Percentiles rank a stretch among this genome's conserved stretches.
phyloP scores from a whole-genome alignment of 2,888 invertebrate genomes.

The Folsomia manolachei region DNA sequence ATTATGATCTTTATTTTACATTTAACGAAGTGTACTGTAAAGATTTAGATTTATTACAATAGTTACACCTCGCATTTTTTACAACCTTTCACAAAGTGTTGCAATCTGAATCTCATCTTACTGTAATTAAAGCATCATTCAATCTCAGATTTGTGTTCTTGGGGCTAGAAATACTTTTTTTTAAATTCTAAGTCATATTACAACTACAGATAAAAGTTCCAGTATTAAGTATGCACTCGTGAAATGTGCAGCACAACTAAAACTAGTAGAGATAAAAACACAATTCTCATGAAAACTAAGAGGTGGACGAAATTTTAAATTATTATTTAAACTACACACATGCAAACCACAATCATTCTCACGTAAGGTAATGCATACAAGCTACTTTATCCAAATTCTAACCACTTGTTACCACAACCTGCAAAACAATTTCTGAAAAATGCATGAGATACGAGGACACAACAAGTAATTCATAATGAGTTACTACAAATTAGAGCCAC shows the following conservation, averaged over 20 bases:
- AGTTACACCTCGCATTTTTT: not conserved
- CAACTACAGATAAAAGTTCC: not conserved
- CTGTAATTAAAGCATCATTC: not conserved
- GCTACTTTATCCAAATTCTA: not conserved
- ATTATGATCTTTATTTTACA: not conserved
- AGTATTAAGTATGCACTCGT: constrained; percentile 4
- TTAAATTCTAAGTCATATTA: not conserved
- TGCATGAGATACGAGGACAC: not conserved
- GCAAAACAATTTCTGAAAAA: not conserved
- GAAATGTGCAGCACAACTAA: constrained; percentile 1
- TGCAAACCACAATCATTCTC: too few species aligned
- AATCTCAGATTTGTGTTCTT: not conserved
- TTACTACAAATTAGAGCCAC: not conserved
- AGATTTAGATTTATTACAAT: not conserved
- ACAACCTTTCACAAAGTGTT: not conserved
- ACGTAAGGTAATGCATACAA: not conserved
- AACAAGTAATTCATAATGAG: not conserved
- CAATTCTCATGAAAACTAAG: too few species aligned
- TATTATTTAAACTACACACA: not conserved
- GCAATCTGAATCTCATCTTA: not conserved
- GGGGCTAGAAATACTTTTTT: not conserved
- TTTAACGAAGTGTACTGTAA: not conserved
- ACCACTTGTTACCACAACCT: not conserved
- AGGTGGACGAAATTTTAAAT: not conserved
- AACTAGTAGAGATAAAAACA: not conserved